These are phyloP conservation scores for Drosophila macrospina DNA, from an alignment of 2,888 invertebrate species.

Conservation along the genomic window DNA sequence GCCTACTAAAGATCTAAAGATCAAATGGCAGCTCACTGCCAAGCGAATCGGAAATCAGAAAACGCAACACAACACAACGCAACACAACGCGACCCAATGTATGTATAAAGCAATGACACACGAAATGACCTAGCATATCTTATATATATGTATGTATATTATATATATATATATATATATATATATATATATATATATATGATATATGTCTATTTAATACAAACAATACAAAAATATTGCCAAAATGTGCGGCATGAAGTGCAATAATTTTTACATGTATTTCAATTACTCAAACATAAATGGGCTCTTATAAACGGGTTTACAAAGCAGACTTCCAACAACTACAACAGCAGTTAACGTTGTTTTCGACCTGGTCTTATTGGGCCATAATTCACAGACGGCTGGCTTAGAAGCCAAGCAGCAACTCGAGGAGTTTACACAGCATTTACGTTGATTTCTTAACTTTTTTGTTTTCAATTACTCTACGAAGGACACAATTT, in stretches of 20 bases:
- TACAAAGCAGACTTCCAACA: constrained; percentile 43
- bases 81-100: no score
- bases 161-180: constrained; percentile 35
- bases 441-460: constrained; percentile 51
- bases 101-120: not conserved
- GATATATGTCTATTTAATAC: constrained; percentile 30
- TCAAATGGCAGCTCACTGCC: constrained; percentile 76
- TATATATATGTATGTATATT: constrained; percentile 11
- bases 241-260: constrained; percentile 65
- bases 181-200: constrained; percentile 14
- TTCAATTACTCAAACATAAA: constrained; percentile 69
- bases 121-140: constrained; percentile 57
- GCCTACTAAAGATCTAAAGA: constrained; percentile 65
- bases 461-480: constrained; percentile 66
- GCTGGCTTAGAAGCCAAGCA: constrained; percentile 69
- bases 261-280: constrained; percentile 73
- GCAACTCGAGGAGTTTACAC: constrained; percentile 39
- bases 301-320: constrained; percentile 59
- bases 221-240: constrained; percentile 59
- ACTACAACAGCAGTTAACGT: constrained; percentile 15
- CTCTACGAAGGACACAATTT: constrained; percentile 66
- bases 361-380: constrained; percentile 30
- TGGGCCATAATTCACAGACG: constrained; percentile 75
- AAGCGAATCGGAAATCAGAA: constrained; percentile 71
- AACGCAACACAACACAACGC: constrained; percentile 29